Base-by-base conservation (phyloP, 2,113 vertebrate species). In the Theristicus caerulescens region DNA sequence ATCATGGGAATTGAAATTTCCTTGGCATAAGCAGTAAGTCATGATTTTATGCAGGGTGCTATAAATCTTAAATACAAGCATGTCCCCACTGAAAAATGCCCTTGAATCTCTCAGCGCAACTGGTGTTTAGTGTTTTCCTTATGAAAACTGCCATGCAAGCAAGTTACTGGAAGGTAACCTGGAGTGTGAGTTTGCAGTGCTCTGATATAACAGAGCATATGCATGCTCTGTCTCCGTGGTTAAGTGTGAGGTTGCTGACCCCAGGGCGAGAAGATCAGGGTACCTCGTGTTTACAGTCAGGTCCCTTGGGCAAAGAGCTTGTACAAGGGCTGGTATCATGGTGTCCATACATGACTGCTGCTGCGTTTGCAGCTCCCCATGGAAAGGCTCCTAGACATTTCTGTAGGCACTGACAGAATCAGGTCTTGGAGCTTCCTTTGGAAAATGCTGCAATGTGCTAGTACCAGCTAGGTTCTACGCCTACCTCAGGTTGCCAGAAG, bases 31-130 rank as follows among this genome's bases (percentile, higher is more conserved):
- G 71, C 79, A 93, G 36, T 69, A 94, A 73, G 40, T 54, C 32
- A 88, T 83, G 47, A 78, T 74, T 90, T 92, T 81, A 90, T 78
- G 42, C 44, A 64, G 24, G 61, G 47, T 4, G 0, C 69, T 26
- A 81, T 92, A 93, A 97, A 95, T 94, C 76, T 87, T 82, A 69
- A 91, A 94, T 42, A 69, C 26, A 88, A 71, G 7, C 16, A 49
- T 47, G 38, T 27, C 32, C 66, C 15, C 13, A 16, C 11, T 74
- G 47, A 73, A 86, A 88, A 72, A 59, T 74, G 90, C 34, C 94
- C 93, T 95, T 96, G 90, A 90, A 54, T 82, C 42, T 67, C 70
- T 73, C 82, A 77, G 5, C 3, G 3, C 13, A 20, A 10, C 54
- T 36, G 7, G 15, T 78, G 42, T 58, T 86, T 59, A 72, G 20